Percentiles rank a stretch among this genome's conserved stretches.
Conservation (phyloP, 2,113 vertebrate species). For the Stegostoma tigrinum region DNA sequence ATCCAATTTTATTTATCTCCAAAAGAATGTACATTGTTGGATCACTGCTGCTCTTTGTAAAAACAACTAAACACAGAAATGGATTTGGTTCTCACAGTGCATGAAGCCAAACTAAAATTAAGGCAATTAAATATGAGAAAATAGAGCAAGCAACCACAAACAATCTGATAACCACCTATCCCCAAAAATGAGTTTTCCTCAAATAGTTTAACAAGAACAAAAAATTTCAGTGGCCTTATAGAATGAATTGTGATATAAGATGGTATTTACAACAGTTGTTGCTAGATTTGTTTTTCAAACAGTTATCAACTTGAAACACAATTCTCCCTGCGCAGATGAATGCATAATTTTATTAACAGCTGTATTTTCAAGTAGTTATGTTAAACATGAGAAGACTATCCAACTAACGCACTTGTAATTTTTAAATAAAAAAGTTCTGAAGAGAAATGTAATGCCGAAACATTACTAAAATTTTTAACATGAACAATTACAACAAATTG, state of each 20-base stretch:
- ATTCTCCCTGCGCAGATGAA: background rate
- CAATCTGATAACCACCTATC: background rate
- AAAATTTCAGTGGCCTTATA: background rate
- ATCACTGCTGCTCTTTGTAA: background rate
- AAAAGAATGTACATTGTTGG: background rate
- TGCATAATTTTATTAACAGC: background rate
- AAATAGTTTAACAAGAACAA: background rate
- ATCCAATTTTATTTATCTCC: background rate
- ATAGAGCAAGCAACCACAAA: background rate
- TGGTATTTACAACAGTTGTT: background rate
- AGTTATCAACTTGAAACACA: background rate
- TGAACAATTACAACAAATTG: background rate
- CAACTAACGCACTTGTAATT: background rate
- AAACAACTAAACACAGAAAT: background rate
- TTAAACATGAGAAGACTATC: background rate
- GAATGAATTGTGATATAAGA: background rate
- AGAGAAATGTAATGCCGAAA: background rate
- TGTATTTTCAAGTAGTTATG: background rate
- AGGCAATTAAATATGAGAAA: background rate
- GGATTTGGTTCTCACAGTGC: background rate
- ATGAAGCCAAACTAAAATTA: background rate
- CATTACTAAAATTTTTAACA: background rate
- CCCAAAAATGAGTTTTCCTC: background rate
- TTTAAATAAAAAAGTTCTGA: background rate
- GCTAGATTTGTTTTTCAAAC: background rate